Conservation (phyloP, 2,113 vertebrate species). For the Sapajus apella region DNA sequence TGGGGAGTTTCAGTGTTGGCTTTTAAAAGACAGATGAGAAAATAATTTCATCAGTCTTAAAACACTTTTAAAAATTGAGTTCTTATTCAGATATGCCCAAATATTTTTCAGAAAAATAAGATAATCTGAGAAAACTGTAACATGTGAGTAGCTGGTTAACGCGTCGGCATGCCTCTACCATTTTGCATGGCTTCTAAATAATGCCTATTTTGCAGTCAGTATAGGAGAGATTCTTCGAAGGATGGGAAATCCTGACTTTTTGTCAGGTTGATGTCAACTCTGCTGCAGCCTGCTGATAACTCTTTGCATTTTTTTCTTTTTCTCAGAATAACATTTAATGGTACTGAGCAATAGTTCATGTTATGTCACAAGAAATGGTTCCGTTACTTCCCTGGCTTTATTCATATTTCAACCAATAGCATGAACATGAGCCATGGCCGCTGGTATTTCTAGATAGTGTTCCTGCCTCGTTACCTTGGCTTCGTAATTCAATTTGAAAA, state of each 20-base stretch:
- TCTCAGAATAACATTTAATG: not conserved
- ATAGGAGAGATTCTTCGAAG: not conserved
- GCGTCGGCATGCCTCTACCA: not conserved
- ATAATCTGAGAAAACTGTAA: not conserved
- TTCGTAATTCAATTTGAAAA: constrained; percentile 3
- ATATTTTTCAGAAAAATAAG: constrained; percentile 7
- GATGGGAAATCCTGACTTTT: not conserved
- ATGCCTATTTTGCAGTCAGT: not conserved
- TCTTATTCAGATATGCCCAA: not conserved
- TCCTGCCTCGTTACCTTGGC: not conserved
- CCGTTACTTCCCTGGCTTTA: not conserved
- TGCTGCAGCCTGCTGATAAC: not conserved
- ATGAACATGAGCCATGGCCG: not conserved
- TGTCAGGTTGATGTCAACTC: not conserved
- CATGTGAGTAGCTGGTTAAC: not conserved
- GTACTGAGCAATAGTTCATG: not conserved
- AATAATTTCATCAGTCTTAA: not conserved
- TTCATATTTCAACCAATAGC: not conserved
- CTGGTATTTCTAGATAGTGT: not conserved
- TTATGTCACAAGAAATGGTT: constrained; percentile 21
- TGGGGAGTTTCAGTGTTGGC: not conserved
- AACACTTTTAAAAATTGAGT: not conserved
- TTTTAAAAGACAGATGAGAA: not conserved
- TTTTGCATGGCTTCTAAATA: constrained; percentile 5
- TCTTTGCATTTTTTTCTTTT: constrained; percentile 4